These are phyloP conservation scores for Mionectes olivaceus DNA, from an alignment of 2,797 vertebrate species.

Conservation along the genomic window DNA sequence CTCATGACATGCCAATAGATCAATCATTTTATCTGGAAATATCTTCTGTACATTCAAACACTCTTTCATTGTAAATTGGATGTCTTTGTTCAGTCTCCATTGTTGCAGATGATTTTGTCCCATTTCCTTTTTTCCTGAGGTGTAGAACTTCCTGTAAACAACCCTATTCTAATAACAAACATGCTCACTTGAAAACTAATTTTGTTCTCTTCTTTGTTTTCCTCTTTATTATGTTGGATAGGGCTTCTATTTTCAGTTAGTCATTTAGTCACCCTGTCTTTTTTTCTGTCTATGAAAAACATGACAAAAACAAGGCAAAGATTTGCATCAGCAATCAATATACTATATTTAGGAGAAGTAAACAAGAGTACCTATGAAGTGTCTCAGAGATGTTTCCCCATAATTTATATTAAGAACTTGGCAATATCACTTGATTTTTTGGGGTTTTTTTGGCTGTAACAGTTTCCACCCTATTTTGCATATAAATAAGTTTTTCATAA, in stretches of 20 bases:
- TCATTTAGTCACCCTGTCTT: background rate
- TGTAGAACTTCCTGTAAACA: background rate
- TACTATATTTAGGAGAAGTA: background rate
- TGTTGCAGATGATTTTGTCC: background rate
- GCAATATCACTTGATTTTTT: background rate
- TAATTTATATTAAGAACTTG: background rate
- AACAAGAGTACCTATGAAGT: background rate
- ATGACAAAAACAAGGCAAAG: background rate
- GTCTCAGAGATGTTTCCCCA: background rate
- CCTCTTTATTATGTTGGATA: background rate
- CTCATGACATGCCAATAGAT: background rate
- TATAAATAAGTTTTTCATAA: background rate
- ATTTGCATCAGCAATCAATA: background rate
- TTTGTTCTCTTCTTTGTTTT: background rate
- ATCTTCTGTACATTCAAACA: background rate
- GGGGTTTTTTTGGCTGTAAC: background rate
- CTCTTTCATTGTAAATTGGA: background rate
- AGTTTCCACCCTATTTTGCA: background rate
- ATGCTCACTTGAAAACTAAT: background rate
- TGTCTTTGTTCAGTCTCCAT: background rate
- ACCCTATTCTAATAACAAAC: background rate
- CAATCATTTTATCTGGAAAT: background rate
- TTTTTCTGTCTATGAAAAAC: background rate
- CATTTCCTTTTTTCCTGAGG: background rate
- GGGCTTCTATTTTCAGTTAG: background rate